Percentiles rank a stretch among this genome's conserved stretches.
Conservation (phyloP, 2,888 invertebrate genomes). For the Leptinotarsa rubiginosa region DNA sequence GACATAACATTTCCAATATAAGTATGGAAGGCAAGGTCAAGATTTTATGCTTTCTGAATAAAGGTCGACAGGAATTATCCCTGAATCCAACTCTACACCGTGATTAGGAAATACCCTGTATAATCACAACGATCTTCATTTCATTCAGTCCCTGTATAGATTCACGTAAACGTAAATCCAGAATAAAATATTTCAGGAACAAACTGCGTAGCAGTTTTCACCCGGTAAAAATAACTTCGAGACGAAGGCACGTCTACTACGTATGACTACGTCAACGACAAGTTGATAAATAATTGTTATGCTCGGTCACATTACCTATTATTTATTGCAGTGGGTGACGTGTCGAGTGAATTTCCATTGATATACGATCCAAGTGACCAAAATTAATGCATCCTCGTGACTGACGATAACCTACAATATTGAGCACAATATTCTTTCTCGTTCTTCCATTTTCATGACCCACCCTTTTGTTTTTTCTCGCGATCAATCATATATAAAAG, state of each 20-base stretch:
- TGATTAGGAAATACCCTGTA: too few relatives aligned
- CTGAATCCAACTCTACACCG: too few relatives aligned
- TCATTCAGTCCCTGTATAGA: too few relatives aligned
- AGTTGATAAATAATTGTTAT: not conserved
- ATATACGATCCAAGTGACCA: slow-evolving; percentile 1
- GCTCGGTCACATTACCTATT: not conserved
- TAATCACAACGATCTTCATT: too few relatives aligned
- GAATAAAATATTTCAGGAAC: not conserved
- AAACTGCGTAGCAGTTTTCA: slow-evolving; percentile 1
- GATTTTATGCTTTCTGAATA: too few relatives aligned
- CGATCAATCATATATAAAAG: too few relatives aligned
- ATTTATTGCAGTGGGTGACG: not conserved
- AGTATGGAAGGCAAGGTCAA: too few relatives aligned
- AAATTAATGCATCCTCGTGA: not conserved
- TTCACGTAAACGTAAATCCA: not conserved
- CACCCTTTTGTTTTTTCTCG: too few relatives aligned
- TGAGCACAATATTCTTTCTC: too few relatives aligned
- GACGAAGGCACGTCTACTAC: slow-evolving; percentile 9
- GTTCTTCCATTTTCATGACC: too few relatives aligned
- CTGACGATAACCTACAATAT: not conserved
- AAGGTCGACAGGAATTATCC: too few relatives aligned
- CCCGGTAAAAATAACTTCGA: not conserved
- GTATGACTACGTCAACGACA: slow-evolving; percentile 3
- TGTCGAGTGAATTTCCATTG: not conserved
- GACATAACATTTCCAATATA: too few relatives aligned